These are phyloP conservation scores for Acronicta psi DNA, from an alignment of 2,888 invertebrate species.

Conservation along the genomic window DNA sequence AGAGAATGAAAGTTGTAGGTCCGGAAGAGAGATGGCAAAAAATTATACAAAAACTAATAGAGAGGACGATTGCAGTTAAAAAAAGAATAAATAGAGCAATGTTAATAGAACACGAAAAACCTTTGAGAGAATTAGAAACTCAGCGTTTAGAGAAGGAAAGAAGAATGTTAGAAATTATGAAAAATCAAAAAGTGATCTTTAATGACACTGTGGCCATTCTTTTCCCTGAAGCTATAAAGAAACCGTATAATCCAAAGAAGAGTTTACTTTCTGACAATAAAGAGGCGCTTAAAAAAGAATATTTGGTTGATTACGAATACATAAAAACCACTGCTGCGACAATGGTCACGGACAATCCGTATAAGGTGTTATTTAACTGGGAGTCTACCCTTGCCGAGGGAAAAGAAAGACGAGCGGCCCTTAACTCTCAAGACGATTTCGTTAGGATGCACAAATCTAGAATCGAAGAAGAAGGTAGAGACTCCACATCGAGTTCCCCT, in stretches of 20 bases:
- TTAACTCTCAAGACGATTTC: constrained; percentile 78
- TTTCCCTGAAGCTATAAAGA: constrained; percentile 90
- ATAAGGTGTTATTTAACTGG: constrained; percentile 88
- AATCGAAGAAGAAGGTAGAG: constrained; percentile 65
- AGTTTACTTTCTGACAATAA: constrained; percentile 82
- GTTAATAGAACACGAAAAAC: constrained; percentile 89
- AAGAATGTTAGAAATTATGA: constrained; percentile 88
- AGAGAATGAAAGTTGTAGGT: constrained; percentile 76
- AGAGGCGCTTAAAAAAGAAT: constrained; percentile 72
- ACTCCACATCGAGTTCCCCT: constrained; percentile 6
- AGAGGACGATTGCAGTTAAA: constrained; percentile 90
- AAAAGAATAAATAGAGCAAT: constrained; percentile 90
- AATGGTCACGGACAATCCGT: constrained; percentile 84
- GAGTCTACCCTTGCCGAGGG: constrained; percentile 86
- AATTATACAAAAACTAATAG: constrained; percentile 91
- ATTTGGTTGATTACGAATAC: constrained; percentile 75
- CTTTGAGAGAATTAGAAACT: constrained; percentile 88
- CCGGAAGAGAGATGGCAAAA: constrained; percentile 90
- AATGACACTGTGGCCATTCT: constrained; percentile 90
- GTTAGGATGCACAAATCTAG: constrained; percentile 75
- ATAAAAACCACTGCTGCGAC: constrained; percentile 69
- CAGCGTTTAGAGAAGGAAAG: constrained; percentile 89
- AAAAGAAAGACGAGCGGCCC: constrained; percentile 81
- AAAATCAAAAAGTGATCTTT: constrained; percentile 90
- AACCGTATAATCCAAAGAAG: constrained; percentile 77